These are phyloP conservation scores for Bradypodion pumilum DNA, from an alignment of 2,797 vertebrate species.

Conservation along the genomic window DNA sequence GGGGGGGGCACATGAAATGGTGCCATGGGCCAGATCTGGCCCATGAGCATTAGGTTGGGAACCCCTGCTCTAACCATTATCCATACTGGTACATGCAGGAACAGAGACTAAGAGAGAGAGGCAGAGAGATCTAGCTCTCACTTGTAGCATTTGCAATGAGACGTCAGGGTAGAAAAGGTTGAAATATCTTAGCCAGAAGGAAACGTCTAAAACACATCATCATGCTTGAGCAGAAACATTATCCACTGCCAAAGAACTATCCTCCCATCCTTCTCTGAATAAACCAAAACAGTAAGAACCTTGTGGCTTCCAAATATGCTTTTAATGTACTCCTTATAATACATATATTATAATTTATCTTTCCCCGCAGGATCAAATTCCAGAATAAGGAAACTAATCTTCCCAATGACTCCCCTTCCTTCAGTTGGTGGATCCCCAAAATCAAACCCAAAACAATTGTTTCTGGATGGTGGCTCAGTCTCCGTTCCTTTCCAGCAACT, in stretches of 20 bases:
- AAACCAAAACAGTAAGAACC: not conserved
- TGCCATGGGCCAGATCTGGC: too few relatives aligned
- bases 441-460: not conserved
- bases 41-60: too few relatives aligned
- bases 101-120: too few relatives aligned
- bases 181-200: not conserved
- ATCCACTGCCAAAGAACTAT: not conserved
- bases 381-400: not conserved
- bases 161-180: not conserved
- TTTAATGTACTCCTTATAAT: too few relatives aligned
- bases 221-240: not conserved
- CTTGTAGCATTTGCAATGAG: not conserved
- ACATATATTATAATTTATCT: too few relatives aligned
- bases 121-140: not conserved
- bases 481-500: not conserved
- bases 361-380: not conserved
- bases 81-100: too few relatives aligned
- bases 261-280: too few relatives aligned
- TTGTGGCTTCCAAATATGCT: not conserved
- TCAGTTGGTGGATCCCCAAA: not conserved
- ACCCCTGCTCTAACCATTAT: too few relatives aligned
- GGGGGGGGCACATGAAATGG: too few relatives aligned
- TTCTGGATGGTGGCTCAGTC: not conserved
- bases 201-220: not conserved
- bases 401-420: not conserved